Conservation (phyloP, 2,888 invertebrate genomes). For the Tetragonula carbonaria region DNA sequence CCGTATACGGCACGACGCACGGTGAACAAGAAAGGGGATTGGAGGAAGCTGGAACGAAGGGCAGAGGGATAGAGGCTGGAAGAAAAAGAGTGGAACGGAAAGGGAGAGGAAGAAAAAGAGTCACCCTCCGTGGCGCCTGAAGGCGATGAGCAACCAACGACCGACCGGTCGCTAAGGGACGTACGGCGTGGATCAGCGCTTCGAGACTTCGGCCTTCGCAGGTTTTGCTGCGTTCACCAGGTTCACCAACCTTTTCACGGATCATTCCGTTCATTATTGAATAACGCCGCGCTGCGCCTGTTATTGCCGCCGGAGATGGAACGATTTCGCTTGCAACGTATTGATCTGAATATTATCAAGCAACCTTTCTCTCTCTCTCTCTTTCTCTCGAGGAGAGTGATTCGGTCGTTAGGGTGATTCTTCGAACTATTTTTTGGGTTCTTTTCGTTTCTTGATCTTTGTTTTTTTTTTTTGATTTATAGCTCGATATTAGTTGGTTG, state of each 20-base stretch:
- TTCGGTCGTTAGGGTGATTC: background rate
- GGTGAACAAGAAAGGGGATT: slow-evolving; percentile 48
- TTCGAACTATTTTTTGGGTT: background rate
- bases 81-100: slow-evolving; percentile 28
- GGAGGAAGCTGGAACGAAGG: slow-evolving; percentile 36
- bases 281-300: slow-evolving; percentile 28
- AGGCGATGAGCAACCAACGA: slow-evolving; percentile 68
- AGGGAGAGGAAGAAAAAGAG: slow-evolving; percentile 70
- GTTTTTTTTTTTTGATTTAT: background rate
- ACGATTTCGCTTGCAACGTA: background rate
- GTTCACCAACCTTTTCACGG: slow-evolving; percentile 68
- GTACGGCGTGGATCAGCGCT: slow-evolving; percentile 49
- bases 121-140: slow-evolving; percentile 71
- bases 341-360: background rate
- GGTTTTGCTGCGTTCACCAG: slow-evolving; percentile 69
- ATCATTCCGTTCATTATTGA: slow-evolving; percentile 47
- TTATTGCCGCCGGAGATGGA: slow-evolving; percentile 10
- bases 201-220: slow-evolving; percentile 67
- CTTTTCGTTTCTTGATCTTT: background rate
- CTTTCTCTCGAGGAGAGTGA: background rate
- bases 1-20: slow-evolving; percentile 69
- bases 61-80: slow-evolving; percentile 54
- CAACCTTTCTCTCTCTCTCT: background rate
- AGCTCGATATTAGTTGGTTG: background rate
- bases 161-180: slow-evolving; percentile 71